Percentiles rank a stretch among this genome's conserved stretches.
Evolutionary conservation across 2,113 vertebrate species (phyloP).

Genomic region (Caloenas nicobarica): DNA sequence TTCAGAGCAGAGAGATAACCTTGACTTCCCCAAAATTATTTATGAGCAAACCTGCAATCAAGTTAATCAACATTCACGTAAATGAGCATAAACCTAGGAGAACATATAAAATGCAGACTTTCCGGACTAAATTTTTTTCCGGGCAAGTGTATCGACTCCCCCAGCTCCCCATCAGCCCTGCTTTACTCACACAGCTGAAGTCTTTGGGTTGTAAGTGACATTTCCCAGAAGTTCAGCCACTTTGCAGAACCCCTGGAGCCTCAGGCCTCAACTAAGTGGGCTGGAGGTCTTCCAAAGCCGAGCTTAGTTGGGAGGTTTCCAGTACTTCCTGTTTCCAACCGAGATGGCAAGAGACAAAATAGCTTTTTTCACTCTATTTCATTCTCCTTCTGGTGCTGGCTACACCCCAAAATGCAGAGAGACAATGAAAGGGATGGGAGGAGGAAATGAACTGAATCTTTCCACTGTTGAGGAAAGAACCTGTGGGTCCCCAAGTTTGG

Average conservation of each 20-base stretch:
- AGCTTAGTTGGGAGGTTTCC: slow-evolving; percentile 15
- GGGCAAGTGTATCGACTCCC: not conserved
- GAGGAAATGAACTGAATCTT: not conserved
- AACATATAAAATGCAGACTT: not conserved
- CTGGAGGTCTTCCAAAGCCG: slow-evolving; percentile 34
- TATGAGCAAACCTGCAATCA: not conserved
- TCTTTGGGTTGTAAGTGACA: not conserved
- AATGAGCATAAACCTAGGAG: not conserved
- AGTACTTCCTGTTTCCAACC: slow-evolving; percentile 33
- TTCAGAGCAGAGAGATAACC: not conserved
- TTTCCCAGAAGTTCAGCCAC: slow-evolving; percentile 17
- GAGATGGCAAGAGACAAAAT: slow-evolving; percentile 32
- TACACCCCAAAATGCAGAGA: not conserved
- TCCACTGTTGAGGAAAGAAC: not conserved
- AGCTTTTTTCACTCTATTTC: slow-evolving; percentile 55
- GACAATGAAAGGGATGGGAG: not conserved
- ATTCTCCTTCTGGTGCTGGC: slow-evolving; percentile 57
- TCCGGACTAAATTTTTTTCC: not conserved
- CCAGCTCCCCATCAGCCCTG: not conserved
- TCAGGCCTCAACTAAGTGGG: not conserved
- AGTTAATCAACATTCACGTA: not conserved
- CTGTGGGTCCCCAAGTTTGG: not conserved
- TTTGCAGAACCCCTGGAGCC: slow-evolving; percentile 14
- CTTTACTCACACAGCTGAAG: not conserved
- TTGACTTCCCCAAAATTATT: not conserved